Conservation (phyloP, 2,888 invertebrate genomes). For the Tachystola acroxantha region DNA sequence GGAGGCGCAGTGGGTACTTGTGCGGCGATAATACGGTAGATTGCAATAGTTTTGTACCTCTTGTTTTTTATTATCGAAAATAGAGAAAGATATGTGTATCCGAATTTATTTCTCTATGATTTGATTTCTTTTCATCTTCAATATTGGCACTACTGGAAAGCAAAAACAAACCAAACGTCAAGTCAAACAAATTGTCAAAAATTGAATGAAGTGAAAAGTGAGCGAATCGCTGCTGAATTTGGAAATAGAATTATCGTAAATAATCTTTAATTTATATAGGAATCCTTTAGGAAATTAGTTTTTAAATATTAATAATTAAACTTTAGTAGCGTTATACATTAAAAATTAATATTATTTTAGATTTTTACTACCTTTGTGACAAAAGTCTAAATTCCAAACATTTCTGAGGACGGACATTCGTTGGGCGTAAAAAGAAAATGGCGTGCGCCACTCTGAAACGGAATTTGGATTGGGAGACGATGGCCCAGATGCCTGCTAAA, state of each 20-base stretch:
- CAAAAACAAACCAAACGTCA: constrained; percentile 39
- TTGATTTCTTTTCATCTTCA: not conserved
- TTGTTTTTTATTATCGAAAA: too few relatives aligned
- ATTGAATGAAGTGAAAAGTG: constrained; percentile 54
- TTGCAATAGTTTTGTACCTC: too few relatives aligned
- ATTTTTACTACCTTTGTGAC: constrained; percentile 42
- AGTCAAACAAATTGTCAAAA: constrained; percentile 46
- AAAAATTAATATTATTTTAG: constrained; percentile 53
- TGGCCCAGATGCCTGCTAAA: constrained; percentile 92
- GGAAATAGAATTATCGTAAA: constrained; percentile 48
- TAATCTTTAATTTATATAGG: constrained; percentile 55
- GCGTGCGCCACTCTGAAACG: constrained; percentile 99
- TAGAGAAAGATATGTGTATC: too few relatives aligned
- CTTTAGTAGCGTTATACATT: constrained; percentile 41
- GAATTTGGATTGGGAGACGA: constrained; percentile 96
- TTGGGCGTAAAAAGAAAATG: constrained; percentile 87
- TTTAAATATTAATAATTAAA: constrained; percentile 37
- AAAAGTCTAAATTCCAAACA: constrained; percentile 38
- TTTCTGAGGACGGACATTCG: constrained; percentile 62
- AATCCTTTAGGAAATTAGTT: constrained; percentile 49
- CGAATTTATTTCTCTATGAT: constrained; percentile 1
- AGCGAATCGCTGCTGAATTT: constrained; percentile 43
- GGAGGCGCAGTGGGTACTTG: too few relatives aligned
- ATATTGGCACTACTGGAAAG: constrained; percentile 5
- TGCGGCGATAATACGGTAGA: too few relatives aligned